Evolutionary conservation across 2,797 vertebrate species (phyloP).

Genomic region (Chloroceryle amazona): DNA sequence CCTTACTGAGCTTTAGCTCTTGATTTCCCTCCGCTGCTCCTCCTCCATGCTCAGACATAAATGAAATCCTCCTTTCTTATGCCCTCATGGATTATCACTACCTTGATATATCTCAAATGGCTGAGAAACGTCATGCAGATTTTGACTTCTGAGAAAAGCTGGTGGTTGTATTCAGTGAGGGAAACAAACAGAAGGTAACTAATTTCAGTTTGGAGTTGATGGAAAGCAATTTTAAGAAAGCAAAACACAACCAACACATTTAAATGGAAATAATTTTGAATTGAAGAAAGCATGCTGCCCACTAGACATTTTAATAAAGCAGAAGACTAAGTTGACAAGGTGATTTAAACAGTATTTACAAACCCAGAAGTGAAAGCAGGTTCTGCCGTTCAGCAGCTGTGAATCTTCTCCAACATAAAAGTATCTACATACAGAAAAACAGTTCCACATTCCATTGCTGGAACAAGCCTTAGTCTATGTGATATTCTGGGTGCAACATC

Average conservation of each 20-base stretch:
- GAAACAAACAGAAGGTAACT: background rate
- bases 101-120: background rate
- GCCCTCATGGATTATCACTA: background rate
- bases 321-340: background rate
- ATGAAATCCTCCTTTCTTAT: background rate
- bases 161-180: background rate
- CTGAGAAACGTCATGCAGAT: background rate
- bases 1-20: background rate
- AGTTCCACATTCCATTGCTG: background rate
- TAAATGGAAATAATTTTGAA: conserved; percentile 8
- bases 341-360: background rate
- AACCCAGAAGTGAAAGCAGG: background rate
- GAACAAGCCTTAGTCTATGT: background rate
- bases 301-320: background rate
- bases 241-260: background rate
- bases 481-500: background rate
- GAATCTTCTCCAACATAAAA: background rate
- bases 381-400: background rate
- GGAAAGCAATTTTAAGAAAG: background rate
- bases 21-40: background rate
- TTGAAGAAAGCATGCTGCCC: background rate
- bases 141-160: background rate
- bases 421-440: background rate
- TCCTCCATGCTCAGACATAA: background rate
- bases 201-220: background rate